Conservation (phyloP, 2,888 invertebrate genomes). For the Pollenia labialis region DNA sequence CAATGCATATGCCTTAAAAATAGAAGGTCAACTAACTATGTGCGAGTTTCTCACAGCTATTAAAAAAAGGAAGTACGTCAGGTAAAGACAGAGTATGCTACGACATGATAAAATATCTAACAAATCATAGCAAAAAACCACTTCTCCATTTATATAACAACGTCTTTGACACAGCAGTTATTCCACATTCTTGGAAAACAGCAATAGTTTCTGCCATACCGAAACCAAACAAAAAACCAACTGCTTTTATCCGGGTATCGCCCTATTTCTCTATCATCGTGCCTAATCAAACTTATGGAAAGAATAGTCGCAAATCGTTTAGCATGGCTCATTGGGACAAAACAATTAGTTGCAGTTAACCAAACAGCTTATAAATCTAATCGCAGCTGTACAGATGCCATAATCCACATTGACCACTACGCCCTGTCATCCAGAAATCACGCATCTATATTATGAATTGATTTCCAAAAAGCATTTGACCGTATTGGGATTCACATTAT, state of each 20-base stretch:
- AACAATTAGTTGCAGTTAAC: background rate
- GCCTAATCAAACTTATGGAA: background rate
- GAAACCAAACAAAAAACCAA: slow-evolving; percentile 3
- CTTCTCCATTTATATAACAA: slow-evolving; percentile 7
- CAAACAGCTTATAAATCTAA: background rate
- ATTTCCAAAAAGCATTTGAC: slow-evolving; percentile 71
- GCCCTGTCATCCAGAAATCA: slow-evolving; percentile 19
- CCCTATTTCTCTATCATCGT: slow-evolving; percentile 11
- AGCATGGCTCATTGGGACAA: background rate
- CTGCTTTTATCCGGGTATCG: background rate
- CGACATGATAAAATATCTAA: too few species aligned
- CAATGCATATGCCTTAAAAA: too few species aligned
- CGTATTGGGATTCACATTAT: slow-evolving; percentile 61
- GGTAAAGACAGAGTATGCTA: too few species aligned
- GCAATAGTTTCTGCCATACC: background rate
- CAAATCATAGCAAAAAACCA: background rate
- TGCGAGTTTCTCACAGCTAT: too few species aligned
- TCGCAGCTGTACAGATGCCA: background rate
- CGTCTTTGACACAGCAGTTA: too few species aligned
- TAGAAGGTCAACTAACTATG: too few species aligned
- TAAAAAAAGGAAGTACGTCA: too few species aligned
- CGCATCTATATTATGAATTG: slow-evolving; percentile 51
- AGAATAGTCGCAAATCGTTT: slow-evolving; percentile 8
- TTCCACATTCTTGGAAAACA: slow-evolving; percentile 13
- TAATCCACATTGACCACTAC: slow-evolving; percentile 19